Evolutionary conservation across 2,888 invertebrate species (phyloP).

Genomic region (Polyommatus icarus): DNA sequence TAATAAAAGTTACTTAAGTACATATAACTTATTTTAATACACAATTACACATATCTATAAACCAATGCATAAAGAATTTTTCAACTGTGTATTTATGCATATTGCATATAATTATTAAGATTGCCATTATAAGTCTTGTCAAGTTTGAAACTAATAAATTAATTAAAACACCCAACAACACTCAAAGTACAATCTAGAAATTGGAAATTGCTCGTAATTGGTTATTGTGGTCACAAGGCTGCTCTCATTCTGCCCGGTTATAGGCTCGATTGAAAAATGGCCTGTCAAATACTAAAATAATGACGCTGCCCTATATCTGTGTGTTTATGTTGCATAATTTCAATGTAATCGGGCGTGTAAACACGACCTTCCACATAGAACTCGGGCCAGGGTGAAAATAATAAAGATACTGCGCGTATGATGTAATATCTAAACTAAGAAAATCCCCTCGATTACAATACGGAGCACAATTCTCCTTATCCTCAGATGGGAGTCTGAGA

Average conservation of each 20-base stretch:
- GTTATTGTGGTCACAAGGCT: slow-evolving; percentile 25
- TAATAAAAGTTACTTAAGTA: no score
- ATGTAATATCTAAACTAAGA: not conserved
- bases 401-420: not conserved
- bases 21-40: no score
- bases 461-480: no score
- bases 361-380: not conserved
- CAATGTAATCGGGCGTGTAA: not conserved
- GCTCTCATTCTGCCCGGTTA: slow-evolving; percentile 23
- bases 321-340: slow-evolving; percentile 21
- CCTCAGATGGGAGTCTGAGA: no score
- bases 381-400: slow-evolving; percentile 12
- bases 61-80: no score
- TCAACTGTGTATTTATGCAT: not conserved
- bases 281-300: slow-evolving; percentile 34
- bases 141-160: slow-evolving; percentile 1
- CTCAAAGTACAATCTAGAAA: not conserved
- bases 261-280: slow-evolving; percentile 34
- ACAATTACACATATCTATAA: no score
- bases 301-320: slow-evolving; percentile 27
- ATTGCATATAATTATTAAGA: no score
- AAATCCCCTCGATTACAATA: not conserved
- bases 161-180: slow-evolving; percentile 4
- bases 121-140: not conserved
- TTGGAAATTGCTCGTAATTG: slow-evolving; percentile 13